These are phyloP conservation scores for Myopa testacea DNA, from an alignment of 2,888 invertebrate genomes.

Conservation along the genomic window DNA sequence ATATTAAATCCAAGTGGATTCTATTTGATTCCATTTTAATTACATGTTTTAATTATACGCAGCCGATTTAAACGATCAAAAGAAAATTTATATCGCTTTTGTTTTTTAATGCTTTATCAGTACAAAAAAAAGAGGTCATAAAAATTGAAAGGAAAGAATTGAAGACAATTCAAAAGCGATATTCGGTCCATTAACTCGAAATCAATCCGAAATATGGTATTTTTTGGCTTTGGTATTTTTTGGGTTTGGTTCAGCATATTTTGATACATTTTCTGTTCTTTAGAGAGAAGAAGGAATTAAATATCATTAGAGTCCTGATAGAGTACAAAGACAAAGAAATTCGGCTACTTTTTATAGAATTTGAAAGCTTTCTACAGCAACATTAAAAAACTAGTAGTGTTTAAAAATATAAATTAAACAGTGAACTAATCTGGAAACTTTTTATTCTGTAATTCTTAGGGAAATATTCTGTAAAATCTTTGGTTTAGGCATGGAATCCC, in stretches of 20 bases:
- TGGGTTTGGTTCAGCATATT: too few relatives aligned
- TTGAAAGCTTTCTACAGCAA: too few relatives aligned
- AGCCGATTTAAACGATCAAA: background rate
- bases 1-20: background rate
- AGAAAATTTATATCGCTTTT: background rate
- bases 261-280: too few relatives aligned
- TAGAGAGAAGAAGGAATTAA: background rate
- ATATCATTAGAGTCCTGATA: background rate
- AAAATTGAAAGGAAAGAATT: background rate
- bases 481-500: background rate
- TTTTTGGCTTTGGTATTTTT: too few relatives aligned
- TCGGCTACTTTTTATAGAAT: background rate
- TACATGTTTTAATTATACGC: background rate
- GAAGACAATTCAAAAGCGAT: background rate
- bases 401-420: too few relatives aligned
- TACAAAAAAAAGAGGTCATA: background rate
- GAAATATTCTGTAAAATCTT: background rate
- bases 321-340: background rate
- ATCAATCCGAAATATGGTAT: too few relatives aligned
- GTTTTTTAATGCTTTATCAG: background rate
- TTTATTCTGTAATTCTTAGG: background rate
- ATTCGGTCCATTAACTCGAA: too few relatives aligned
- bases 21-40: background rate
- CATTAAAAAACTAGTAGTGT: too few relatives aligned
- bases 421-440: too few relatives aligned